A percentile compares a stretch with the other conserved stretches of the same genome.
Evolutionary conservation across 2,113 vertebrate genomes (phyloP).

Genomic region (Panurus biarmicus): DNA sequence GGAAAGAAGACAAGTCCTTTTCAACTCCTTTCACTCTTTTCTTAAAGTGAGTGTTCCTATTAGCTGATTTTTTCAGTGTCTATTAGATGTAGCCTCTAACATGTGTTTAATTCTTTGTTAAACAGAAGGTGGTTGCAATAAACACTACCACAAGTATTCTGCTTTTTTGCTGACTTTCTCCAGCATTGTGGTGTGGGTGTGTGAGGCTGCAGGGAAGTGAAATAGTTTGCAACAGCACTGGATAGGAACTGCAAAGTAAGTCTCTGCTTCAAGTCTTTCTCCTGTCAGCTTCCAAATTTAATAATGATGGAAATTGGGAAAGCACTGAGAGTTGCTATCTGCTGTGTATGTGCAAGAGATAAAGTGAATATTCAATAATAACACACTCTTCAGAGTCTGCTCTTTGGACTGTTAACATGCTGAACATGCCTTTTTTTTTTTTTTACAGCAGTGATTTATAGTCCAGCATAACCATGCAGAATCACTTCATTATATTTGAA

Average conservation of each 20-base stretch:
- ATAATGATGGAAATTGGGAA: background rate
- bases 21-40: background rate
- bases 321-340: background rate
- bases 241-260: background rate
- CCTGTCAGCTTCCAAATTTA: background rate
- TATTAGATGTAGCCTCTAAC: background rate
- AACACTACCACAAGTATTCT: background rate
- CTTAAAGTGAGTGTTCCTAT: background rate
- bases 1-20: background rate
- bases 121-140: background rate
- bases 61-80: background rate
- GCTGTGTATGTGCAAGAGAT: background rate
- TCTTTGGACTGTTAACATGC: conserved; percentile 53
- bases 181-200: background rate
- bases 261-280: background rate
- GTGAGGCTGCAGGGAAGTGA: background rate
- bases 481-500: conserved; percentile 66
- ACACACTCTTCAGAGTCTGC: background rate
- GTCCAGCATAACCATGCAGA: conserved; percentile 42
- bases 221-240: background rate
- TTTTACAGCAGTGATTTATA: conserved; percentile 51
- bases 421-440: conserved; percentile 10
- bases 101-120: background rate
- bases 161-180: background rate
- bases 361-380: background rate